phyloP scores from a whole-genome alignment of 2,113 vertebrate species.

The Natator depressus region DNA sequence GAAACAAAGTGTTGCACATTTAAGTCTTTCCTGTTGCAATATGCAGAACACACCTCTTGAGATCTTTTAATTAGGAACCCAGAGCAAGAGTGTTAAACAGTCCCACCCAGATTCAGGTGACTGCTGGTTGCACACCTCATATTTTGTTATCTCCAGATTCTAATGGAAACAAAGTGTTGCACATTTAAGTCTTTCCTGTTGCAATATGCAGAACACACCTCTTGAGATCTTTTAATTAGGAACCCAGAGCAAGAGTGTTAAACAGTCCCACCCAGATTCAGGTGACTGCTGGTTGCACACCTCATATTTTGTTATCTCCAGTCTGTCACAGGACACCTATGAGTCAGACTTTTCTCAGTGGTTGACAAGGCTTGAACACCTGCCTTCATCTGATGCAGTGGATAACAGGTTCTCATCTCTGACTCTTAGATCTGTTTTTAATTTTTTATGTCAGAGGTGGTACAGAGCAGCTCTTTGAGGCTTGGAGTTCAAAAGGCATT shows the following conservation, averaged over 20 bases:
- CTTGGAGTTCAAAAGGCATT: conserved; percentile 27
- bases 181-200: conserved; percentile 1
- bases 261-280: neutral
- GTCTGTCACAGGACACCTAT: neutral
- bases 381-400: neutral
- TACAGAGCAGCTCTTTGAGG: conserved; percentile 15
- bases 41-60: too few relatives aligned
- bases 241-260: neutral
- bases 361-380: neutral
- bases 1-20: too few relatives aligned
- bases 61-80: too few relatives aligned
- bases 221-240: neutral
- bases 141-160: too few relatives aligned
- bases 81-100: too few relatives aligned
- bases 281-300: neutral
- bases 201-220: neutral
- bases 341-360: neutral
- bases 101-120: too few relatives aligned
- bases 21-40: too few relatives aligned
- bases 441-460: conserved; percentile 27
- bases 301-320: neutral
- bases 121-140: too few relatives aligned
- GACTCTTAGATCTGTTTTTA: neutral
- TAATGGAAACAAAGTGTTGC: neutral
- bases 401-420: neutral